These are phyloP conservation scores for Himalopsyche phryganea DNA, from an alignment of 1,140 invertebrate species.

Conservation along the genomic window DNA sequence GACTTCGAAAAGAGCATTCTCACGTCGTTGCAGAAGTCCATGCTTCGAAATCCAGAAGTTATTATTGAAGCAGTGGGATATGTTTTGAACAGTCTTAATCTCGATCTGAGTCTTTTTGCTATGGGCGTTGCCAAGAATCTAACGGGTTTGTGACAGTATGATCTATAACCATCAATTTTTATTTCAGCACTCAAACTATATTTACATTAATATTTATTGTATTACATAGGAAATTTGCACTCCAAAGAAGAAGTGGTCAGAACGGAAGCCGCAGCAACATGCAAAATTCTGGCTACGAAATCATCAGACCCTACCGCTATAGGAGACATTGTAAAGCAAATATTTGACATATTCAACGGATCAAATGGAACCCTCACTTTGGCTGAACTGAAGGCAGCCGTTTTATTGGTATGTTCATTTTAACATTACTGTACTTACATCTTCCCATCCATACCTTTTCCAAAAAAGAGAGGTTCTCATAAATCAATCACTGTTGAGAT, in stretches of 20 bases:
- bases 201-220: neutral
- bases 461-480: too few relatives aligned
- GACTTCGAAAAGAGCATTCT: constrained; percentile 75
- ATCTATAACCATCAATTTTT: too few relatives aligned
- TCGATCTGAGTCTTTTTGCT: constrained; percentile 79
- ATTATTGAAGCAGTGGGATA: constrained; percentile 77
- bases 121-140: constrained; percentile 79
- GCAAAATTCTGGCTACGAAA: constrained; percentile 66
- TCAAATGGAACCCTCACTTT: constrained; percentile 90
- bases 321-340: constrained; percentile 64
- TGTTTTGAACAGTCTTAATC: constrained; percentile 65
- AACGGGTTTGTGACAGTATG: constrained; percentile 53
- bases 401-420: constrained; percentile 64
- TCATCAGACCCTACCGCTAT: constrained; percentile 68
- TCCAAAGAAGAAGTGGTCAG: constrained; percentile 79
- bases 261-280: constrained; percentile 65
- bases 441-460: neutral
- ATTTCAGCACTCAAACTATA: too few relatives aligned
- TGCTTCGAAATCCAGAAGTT: constrained; percentile 92
- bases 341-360: constrained; percentile 84
- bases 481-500: too few relatives aligned
- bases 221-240: constrained; percentile 63
- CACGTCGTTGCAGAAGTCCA: constrained; percentile 84
- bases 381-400: constrained; percentile 80
- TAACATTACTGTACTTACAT: neutral